A percentile compares a stretch with the other conserved stretches of the same genome.
These are phyloP conservation scores for Chaetura pelagica DNA, from an alignment of 2,113 vertebrate species.

Conservation along the genomic window DNA sequence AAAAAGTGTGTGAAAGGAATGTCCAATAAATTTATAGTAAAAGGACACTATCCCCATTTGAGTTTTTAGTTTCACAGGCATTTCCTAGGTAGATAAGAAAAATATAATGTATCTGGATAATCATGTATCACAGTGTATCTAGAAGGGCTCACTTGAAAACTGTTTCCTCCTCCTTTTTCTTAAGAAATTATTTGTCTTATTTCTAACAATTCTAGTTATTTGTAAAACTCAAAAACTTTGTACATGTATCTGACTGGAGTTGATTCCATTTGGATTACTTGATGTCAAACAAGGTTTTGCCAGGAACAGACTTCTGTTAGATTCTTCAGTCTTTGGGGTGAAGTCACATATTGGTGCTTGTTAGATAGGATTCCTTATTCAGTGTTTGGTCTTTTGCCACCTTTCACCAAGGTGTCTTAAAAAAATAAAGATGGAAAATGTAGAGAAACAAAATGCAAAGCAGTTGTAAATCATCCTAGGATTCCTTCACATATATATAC, in stretches of 20 bases:
- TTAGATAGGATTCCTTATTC: not conserved
- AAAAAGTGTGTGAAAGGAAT: not conserved
- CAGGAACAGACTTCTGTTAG: not conserved
- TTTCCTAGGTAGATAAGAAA: not conserved
- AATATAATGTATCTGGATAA: not conserved
- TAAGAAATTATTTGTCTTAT: not conserved
- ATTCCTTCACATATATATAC: not conserved
- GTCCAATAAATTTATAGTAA: not conserved
- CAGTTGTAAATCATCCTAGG: not conserved
- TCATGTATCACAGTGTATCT: not conserved
- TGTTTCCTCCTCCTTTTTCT: not conserved
- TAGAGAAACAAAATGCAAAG: not conserved
- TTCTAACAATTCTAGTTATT: not conserved
- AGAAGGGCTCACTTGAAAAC: not conserved
- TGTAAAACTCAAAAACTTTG: not conserved
- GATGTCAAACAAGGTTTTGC: not conserved
- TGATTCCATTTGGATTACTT: not conserved
- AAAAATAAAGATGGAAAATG: accelerated
- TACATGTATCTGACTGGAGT: not conserved
- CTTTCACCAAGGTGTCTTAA: not conserved
- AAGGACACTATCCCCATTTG: not conserved
- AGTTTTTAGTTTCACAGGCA: not conserved
- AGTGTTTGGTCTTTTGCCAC: not conserved
- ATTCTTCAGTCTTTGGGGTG: not conserved
- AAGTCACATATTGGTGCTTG: not conserved